phyloP scores from a whole-genome alignment of 2,113 vertebrate species.

The Anarrhichthys ocellatus region DNA sequence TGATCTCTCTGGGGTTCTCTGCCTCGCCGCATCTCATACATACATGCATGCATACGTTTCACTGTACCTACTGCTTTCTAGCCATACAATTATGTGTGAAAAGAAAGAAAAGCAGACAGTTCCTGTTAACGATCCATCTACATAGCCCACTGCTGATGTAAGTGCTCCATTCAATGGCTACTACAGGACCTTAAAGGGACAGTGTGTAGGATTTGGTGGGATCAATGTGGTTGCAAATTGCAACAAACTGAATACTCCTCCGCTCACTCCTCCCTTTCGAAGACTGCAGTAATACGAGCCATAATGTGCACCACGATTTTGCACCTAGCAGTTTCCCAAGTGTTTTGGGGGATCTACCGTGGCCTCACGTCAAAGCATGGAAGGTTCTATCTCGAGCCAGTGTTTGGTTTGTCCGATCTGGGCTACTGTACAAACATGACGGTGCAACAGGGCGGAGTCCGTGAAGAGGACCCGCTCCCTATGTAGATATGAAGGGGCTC shows the following conservation, averaged over 20 bases:
- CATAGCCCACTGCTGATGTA: not conserved
- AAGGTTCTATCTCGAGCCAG: not conserved
- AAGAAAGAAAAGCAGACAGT: constrained; percentile 6
- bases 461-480: too few relatives aligned
- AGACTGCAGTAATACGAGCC: not conserved
- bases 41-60: constrained; percentile 17
- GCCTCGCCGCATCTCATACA: constrained; percentile 1
- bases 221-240: not conserved
- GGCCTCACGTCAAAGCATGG: not conserved
- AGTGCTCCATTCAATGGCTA: not conserved
- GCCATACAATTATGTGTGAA: not conserved
- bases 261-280: not conserved
- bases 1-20: constrained; percentile 38
- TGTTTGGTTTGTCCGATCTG: not conserved
- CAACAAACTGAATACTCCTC: not conserved
- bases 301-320: not conserved
- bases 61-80: constrained; percentile 2
- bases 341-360: not conserved
- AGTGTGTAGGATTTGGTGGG: not conserved
- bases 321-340: not conserved
- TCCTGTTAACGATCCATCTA: not conserved
- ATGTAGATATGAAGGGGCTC: too few relatives aligned
- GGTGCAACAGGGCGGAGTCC: too few relatives aligned
- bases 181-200: not conserved
- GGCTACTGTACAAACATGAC: not conserved